These are phyloP conservation scores for Hydractinia echinata DNA, from an alignment of 30 jellyfish, hydroid and myxozoan species.

Conservation along the genomic window DNA sequence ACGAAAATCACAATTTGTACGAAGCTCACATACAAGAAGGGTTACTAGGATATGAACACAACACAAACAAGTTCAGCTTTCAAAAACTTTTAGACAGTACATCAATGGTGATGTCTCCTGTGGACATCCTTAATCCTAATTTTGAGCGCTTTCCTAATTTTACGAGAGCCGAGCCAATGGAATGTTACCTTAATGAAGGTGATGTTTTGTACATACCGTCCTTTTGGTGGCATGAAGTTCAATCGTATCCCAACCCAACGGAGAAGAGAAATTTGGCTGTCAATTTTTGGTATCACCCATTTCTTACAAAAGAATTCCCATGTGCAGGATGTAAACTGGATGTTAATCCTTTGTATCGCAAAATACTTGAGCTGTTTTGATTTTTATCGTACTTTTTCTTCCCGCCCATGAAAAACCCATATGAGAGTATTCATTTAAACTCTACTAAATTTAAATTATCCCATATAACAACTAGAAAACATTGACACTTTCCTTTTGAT, in stretches of 20 bases:
- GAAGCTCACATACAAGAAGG: slow-evolving; percentile 28
- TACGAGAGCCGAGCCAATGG: slow-evolving; percentile 21
- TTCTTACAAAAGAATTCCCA: slow-evolving; percentile 12
- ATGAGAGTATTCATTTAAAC: no score
- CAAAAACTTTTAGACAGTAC: slow-evolving; percentile 10
- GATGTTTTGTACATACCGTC: slow-evolving; percentile 16
- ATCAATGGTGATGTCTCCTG: slow-evolving; percentile 26
- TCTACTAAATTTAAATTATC: no score
- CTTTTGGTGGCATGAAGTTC: slow-evolving; percentile 30
- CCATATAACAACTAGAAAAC: no score
- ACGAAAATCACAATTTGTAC: slow-evolving; percentile 4
- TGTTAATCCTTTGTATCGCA: slow-evolving; percentile 16
- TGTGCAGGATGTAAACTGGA: slow-evolving; percentile 20
- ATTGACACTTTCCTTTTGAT: no score
- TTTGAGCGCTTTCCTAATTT: slow-evolving; percentile 13
- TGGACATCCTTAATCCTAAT: slow-evolving; percentile 15
- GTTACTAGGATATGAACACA: not conserved
- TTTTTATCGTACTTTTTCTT: no score
- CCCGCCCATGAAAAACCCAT: no score
- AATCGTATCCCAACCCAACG: slow-evolving; percentile 1
- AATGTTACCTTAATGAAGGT: slow-evolving; percentile 21
- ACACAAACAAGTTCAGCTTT: not conserved
- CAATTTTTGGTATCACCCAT: slow-evolving; percentile 17
- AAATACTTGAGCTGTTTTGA: not conserved
- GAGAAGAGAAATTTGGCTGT: slow-evolving; percentile 22